These are phyloP conservation scores for Karalla daura DNA, from an alignment of 2,797 vertebrate species.

Conservation along the genomic window DNA sequence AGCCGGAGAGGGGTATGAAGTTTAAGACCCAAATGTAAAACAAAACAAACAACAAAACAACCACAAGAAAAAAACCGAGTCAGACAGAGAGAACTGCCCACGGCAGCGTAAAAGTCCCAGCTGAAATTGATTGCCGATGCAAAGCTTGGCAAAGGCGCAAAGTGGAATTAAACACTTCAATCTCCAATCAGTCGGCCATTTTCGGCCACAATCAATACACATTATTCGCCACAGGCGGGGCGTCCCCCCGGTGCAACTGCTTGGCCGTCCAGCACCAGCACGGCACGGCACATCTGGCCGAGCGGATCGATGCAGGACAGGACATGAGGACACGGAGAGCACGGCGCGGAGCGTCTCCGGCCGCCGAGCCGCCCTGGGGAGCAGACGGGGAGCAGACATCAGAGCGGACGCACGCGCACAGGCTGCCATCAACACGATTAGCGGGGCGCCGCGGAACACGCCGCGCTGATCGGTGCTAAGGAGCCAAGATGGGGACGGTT, in stretches of 20 bases:
- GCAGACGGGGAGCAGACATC: no score
- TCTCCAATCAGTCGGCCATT: constrained; percentile 76
- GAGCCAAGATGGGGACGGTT: constrained; percentile 12
- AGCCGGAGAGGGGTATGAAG: neutral
- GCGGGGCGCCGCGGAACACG: no score
- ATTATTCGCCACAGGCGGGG: constrained; percentile 74
- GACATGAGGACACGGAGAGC: constrained; percentile 25
- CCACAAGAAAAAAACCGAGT: no score
- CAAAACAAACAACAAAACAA: no score
- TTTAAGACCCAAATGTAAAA: constrained; percentile 12
- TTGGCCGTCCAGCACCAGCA: constrained; percentile 19
- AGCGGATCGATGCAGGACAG: constrained; percentile 20
- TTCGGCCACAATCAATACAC: constrained; percentile 78
- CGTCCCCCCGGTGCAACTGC: constrained; percentile 49
- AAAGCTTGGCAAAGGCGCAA: constrained; percentile 70
- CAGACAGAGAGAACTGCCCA: constrained; percentile 51
- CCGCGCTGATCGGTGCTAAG: no score
- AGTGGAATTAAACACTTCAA: constrained; percentile 82
- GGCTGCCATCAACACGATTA: no score
- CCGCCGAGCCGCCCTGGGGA: no score
- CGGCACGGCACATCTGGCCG: constrained; percentile 8
- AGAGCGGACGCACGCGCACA: no score
- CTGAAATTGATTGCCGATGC: constrained; percentile 78
- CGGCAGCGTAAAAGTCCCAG: constrained; percentile 54
- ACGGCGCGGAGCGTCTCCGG: constrained; percentile 1